Conservation (phyloP, 2,888 invertebrate genomes). For the Geotrupes spiniger region DNA sequence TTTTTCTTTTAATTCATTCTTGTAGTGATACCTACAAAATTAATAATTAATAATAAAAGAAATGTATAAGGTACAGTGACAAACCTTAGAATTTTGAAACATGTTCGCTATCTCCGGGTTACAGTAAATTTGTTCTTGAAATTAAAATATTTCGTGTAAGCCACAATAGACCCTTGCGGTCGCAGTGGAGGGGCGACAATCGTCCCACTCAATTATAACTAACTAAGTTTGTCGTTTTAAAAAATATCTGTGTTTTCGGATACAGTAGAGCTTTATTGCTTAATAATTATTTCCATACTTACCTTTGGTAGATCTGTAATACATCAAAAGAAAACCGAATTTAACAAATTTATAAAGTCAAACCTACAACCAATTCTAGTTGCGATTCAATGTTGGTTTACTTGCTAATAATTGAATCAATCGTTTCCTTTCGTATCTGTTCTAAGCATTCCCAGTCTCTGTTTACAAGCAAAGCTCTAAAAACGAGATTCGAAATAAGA, state of each 20-base stretch:
- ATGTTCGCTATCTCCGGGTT: constrained; percentile 82
- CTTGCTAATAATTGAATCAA: too few relatives aligned
- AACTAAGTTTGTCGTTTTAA: constrained; percentile 89
- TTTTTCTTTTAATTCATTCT: constrained; percentile 31
- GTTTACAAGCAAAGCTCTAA: too few relatives aligned
- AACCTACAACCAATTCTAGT: too few relatives aligned
- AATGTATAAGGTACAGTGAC: constrained; percentile 22
- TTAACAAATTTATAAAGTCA: too few relatives aligned
- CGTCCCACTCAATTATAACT: too few relatives aligned
- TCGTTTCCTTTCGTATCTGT: too few relatives aligned
- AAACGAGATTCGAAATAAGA: too few relatives aligned
- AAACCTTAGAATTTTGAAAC: constrained; percentile 63
- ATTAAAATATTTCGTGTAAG: constrained; percentile 81
- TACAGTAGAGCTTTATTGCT: constrained; percentile 87
- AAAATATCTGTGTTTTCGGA: constrained; percentile 83
- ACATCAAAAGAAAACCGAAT: neutral
- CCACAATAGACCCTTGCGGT: too few relatives aligned
- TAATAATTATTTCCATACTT: constrained; percentile 91
- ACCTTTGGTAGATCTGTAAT: constrained; percentile 83
- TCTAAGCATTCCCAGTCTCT: too few relatives aligned
- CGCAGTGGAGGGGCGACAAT: too few relatives aligned
- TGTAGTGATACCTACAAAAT: constrained; percentile 32
- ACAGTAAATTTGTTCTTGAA: constrained; percentile 67
- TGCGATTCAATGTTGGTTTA: too few relatives aligned
- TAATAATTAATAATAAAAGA: too few relatives aligned